Percentiles rank a stretch among this genome's conserved stretches.
Evolutionary conservation across 2,113 vertebrate genomes (phyloP).

Genomic region (Hassar affinis): DNA sequence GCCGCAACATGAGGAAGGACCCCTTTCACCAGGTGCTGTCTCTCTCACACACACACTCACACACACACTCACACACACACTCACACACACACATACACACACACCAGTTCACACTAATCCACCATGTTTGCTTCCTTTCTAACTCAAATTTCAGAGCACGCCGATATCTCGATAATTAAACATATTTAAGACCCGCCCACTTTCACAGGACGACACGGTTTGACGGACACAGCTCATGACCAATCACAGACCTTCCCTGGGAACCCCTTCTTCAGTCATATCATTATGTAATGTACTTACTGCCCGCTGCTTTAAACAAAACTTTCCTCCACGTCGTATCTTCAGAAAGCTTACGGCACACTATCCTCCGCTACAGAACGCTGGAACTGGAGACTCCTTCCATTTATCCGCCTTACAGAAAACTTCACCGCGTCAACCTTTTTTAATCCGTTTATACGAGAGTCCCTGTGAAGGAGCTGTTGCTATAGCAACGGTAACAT

Average conservation of each 20-base stretch:
- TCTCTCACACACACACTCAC: neutral
- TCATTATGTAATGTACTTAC: neutral
- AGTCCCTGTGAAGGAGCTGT: too few species aligned
- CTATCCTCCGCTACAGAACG: too few species aligned
- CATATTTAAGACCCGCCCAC: neutral
- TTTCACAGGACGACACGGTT: neutral
- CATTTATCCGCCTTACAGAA: neutral
- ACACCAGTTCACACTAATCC: too few species aligned
- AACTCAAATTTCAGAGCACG: neutral
- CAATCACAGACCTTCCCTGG: neutral
- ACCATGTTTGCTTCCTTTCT: neutral
- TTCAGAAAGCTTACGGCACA: too few species aligned
- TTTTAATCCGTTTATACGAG: neutral
- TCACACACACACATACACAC: neutral
- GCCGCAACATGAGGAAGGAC: slow-evolving; percentile 84
- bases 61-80: neutral
- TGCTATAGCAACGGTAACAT: too few species aligned
- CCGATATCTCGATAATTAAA: neutral
- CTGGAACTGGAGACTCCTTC: too few species aligned
- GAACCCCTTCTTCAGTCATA: neutral
- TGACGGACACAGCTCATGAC: neutral
- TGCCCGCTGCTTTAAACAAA: too few species aligned
- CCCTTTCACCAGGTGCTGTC: slow-evolving; percentile 83
- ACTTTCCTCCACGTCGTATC: too few species aligned
- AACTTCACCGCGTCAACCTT: neutral